Conservation (phyloP, 2,113 vertebrate genomes). For the Sylvia atricapilla region DNA sequence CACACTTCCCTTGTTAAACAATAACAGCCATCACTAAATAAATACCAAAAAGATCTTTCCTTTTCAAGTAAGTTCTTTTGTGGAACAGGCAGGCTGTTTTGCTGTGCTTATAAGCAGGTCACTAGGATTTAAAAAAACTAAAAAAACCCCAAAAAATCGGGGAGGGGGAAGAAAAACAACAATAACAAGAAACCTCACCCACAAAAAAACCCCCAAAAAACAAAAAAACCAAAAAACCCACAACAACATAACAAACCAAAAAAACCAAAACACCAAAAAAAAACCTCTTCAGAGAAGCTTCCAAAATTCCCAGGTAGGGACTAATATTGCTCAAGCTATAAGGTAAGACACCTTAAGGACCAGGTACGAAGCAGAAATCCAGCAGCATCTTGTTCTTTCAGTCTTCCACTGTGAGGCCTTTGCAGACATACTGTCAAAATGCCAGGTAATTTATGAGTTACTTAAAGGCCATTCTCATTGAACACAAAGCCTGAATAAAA, state of each 20-base stretch:
- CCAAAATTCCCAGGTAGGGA: background rate
- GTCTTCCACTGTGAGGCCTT: background rate
- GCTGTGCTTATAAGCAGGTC: background rate
- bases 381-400: background rate
- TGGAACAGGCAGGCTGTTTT: background rate
- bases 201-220: too few species aligned
- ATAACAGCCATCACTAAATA: background rate
- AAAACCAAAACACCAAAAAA: background rate
- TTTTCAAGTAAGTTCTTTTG: background rate
- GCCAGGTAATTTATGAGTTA: background rate
- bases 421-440: background rate
- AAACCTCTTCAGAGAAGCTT: background rate
- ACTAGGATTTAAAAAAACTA: background rate
- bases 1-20: background rate
- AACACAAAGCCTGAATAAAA: background rate
- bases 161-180: too few species aligned
- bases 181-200: too few species aligned
- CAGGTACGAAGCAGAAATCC: background rate
- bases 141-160: too few species aligned
- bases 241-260: accelerated
- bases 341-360: background rate
- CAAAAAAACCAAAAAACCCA: background rate
- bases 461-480: background rate
- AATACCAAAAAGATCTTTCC: background rate
- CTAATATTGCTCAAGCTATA: background rate